Conservation (phyloP, 2,113 vertebrate genomes). For the Python bivittatus region DNA sequence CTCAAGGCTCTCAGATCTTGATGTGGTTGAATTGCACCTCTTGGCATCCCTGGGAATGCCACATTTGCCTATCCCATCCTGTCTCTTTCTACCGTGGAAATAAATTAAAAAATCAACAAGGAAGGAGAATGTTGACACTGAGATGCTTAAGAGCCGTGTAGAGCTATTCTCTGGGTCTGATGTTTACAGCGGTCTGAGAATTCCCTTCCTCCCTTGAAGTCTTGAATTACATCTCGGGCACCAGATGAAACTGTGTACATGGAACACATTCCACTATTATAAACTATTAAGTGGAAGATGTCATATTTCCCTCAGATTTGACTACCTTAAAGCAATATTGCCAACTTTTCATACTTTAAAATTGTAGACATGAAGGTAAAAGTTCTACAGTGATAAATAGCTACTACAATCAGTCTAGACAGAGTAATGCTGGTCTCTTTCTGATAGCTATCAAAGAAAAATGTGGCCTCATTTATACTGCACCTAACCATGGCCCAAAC, state of each 20-base stretch:
- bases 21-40: not conserved
- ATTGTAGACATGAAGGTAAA: not conserved
- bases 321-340: not conserved
- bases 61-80: not conserved
- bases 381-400: not conserved
- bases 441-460: slow-evolving; percentile 6
- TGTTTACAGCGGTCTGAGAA: not conserved
- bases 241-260: not conserved
- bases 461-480: not conserved
- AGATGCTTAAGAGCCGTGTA: slow-evolving; percentile 2
- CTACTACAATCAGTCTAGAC: not conserved
- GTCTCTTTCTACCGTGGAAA: not conserved
- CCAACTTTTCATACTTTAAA: not conserved
- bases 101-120: slow-evolving; percentile 22
- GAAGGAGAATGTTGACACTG: slow-evolving; percentile 11
- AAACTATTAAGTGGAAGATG: not conserved
- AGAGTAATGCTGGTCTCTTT: not conserved
- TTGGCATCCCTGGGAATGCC: not conserved
- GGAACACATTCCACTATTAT: not conserved
- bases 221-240: slow-evolving; percentile 8
- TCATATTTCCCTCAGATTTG: not conserved
- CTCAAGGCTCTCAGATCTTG: not conserved
- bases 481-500: not conserved
- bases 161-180: not conserved
- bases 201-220: not conserved